Base-by-base conservation (phyloP, 2,797 vertebrate genomes). In the Melanotaenia nigrans region DNA sequence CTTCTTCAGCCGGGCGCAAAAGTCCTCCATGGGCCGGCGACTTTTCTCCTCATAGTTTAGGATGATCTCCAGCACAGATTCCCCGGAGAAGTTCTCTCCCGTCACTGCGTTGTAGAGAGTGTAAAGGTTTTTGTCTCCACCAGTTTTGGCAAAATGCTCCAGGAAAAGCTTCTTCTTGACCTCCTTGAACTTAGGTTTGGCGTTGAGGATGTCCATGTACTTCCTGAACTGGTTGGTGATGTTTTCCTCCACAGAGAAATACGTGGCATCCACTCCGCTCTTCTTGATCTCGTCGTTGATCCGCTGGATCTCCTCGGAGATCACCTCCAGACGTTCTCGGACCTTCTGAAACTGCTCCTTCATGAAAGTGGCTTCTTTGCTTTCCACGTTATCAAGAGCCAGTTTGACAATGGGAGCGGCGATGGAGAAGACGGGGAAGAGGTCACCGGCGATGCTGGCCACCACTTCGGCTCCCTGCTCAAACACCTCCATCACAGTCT, bases 291-390 rank as follows among this genome's bases (percentile, higher is more conserved):
- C 92, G 0, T 94, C 86, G 1, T 92, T 93, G 81, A 96, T 93
- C 35, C 63, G 82, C 75, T 91, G 87, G 14, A 94, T 64, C 80
- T 95, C 92, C 82, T 95, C 94, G 0, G 94, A 94, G 24, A 92
- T 67, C 0, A 84, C 90, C 22, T 96, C 94, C 73, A 96, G 90
- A 0, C 88, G 92, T 0, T 95, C 91, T 0, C 93, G 88, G 24
- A 96, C 94, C 75, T 90, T 94, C 86, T 95, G 93, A 64, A 95
- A 96, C 77, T 95, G 95, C 54, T 95, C 90, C 78, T 92, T 95
- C 94, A 95, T 95, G 89, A 84, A 95, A 1, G 16, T 59, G 0
- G 94, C 93, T 80, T 95, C 94, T 77, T 94, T 93, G 89, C 94
- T 95, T 38, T 95, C 94, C 55, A 95, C 93, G 0, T 95, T 95